Percentiles rank a stretch among this genome's conserved stretches.
Evolutionary conservation across 1,140 invertebrate genomes (phyloP).

Genomic region (Caenorhabditis elegans): DNA sequence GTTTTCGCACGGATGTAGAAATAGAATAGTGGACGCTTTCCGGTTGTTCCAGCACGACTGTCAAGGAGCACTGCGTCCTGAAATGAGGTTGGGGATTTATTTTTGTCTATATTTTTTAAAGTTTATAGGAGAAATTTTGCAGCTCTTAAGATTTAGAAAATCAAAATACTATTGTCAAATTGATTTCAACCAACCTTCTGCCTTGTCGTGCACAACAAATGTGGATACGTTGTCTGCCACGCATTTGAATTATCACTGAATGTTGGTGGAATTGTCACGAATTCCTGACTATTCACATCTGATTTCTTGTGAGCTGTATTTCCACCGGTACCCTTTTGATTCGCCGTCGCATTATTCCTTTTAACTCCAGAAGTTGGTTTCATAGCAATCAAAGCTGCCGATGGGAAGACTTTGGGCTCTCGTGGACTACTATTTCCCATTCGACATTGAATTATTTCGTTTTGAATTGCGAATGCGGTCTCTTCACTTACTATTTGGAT

Average conservation of each 20-base stretch:
- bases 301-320: constrained; percentile 52
- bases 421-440: not conserved
- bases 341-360: constrained; percentile 49
- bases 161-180: too few species aligned
- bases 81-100: constrained; percentile 49
- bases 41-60: constrained; percentile 58
- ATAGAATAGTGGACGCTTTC: constrained; percentile 64
- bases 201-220: constrained; percentile 49
- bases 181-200: too few species aligned
- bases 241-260: constrained; percentile 39
- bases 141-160: too few species aligned
- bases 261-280: constrained; percentile 36
- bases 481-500: constrained; percentile 50
- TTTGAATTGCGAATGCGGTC: constrained; percentile 40
- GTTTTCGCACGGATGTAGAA: constrained; percentile 63
- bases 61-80: constrained; percentile 55
- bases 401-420: constrained; percentile 24
- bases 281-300: constrained; percentile 49
- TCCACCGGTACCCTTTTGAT: constrained; percentile 44
- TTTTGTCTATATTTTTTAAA: too few species aligned
- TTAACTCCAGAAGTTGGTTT: constrained; percentile 49
- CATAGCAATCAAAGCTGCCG: constrained; percentile 49
- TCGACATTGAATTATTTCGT: constrained; percentile 29
- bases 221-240: constrained; percentile 45
- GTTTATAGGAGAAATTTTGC: too few species aligned